Evolutionary conservation across 2,113 vertebrate species (phyloP).

Genomic region (Probosciger aterrimus): DNA sequence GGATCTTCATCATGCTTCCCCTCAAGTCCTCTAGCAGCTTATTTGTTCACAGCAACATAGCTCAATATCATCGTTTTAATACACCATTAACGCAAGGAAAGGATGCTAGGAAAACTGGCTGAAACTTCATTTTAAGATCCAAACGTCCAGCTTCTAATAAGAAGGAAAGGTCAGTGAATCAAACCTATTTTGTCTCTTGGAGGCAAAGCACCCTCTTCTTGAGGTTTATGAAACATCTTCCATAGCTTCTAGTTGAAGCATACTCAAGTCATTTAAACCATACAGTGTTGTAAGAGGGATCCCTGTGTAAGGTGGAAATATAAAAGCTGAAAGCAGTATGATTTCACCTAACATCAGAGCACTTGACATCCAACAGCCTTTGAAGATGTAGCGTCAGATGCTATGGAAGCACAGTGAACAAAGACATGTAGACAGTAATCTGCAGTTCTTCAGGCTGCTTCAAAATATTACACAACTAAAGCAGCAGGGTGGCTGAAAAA

Average conservation of each 20-base stretch:
- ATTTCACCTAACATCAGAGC: not conserved
- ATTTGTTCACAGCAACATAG: not conserved
- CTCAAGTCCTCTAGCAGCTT: not conserved
- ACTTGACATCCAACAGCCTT: not conserved
- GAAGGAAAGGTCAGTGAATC: not conserved
- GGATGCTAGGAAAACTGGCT: not conserved
- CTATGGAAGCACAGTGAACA: not conserved
- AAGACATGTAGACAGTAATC: not conserved
- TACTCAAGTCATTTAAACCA: not conserved
- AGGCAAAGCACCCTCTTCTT: not conserved
- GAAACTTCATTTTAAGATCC: not conserved
- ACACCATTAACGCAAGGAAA: not conserved
- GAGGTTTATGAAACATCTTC: not conserved
- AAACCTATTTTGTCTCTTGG: not conserved
- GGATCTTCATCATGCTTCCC: not conserved
- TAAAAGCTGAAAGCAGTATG: not conserved
- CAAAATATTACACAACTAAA: not conserved
- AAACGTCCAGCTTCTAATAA: not conserved
- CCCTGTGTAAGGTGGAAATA: not conserved
- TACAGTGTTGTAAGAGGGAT: fast-evolving
- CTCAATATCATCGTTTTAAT: fast-evolving
- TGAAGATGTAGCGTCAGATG: not conserved
- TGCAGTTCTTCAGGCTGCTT: not conserved
- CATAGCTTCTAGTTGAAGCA: not conserved
- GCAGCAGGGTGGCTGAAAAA: not conserved